phyloP scores from a whole-genome alignment of 2,797 vertebrate genomes.

The Micropoecilia bifurca region DNA sequence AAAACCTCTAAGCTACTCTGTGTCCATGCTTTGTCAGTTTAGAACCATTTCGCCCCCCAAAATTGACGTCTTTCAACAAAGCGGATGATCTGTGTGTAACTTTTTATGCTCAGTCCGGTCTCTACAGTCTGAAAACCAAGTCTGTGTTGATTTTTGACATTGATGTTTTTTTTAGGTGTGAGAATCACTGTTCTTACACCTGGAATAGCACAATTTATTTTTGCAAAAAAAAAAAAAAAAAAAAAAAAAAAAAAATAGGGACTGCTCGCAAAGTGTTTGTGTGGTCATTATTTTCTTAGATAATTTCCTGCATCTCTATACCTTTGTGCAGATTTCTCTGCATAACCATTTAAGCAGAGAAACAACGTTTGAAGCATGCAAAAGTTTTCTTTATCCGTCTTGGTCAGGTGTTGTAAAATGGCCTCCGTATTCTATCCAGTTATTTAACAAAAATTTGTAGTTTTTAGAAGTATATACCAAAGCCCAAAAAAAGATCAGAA shows the following conservation, averaged over 20 bases:
- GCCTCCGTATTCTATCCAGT: not conserved
- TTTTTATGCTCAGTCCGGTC: not conserved
- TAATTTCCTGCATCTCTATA: conserved; percentile 1
- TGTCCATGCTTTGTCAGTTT: not conserved
- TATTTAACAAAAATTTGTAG: not conserved
- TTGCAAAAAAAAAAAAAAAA: too few species aligned
- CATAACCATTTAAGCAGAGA: conserved; percentile 1
- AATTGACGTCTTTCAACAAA: not conserved
- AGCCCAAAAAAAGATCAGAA: not conserved
- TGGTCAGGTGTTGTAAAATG: not conserved
- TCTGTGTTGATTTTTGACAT: not conserved
- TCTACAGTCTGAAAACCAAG: not conserved
- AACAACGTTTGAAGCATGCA: not conserved
- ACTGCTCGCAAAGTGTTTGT: not conserved
- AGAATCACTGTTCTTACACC: not conserved
- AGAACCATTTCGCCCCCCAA: not conserved
- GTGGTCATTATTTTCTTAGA: not conserved
- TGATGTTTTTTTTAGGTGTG: not conserved
- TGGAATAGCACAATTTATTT: not conserved
- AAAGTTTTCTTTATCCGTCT: not conserved
- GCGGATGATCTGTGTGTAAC: not conserved
- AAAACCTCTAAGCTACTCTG: not conserved
- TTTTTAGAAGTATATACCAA: not conserved
- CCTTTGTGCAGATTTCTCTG: conserved; percentile 16
- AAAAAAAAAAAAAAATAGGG: not conserved